Evolutionary conservation across 2,888 invertebrate species (phyloP).

Genomic region (Halocaridina rubra): DNA sequence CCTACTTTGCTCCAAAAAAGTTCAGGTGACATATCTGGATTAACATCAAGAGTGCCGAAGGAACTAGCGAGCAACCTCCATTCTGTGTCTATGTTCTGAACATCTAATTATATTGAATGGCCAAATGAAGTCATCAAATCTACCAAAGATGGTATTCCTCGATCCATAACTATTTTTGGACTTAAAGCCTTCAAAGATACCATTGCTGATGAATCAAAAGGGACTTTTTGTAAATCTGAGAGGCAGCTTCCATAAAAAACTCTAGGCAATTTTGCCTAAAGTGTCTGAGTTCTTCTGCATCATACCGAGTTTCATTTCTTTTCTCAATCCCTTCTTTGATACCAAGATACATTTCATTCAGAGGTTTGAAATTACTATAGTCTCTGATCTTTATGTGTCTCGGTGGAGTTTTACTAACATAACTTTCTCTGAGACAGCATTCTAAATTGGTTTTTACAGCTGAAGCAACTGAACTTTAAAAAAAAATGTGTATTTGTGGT

Average conservation of each 20-base stretch:
- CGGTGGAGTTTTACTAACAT: not conserved
- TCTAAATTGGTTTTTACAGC: not conserved
- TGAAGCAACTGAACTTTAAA: not conserved
- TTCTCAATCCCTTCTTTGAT: not conserved
- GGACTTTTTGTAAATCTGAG: not conserved
- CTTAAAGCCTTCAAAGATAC: not conserved
- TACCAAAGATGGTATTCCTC: not conserved
- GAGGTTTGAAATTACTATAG: not conserved
- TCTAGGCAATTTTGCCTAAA: not conserved
- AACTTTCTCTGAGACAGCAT: not conserved
- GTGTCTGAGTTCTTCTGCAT: not conserved
- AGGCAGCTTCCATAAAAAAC: slow-evolving; percentile 7
- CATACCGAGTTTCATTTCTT: not conserved
- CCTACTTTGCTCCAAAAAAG: not conserved
- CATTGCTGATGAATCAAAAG: not conserved
- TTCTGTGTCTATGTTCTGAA: not conserved
- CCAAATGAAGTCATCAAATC: not conserved
- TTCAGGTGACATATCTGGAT: not conserved
- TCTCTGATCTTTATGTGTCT: not conserved
- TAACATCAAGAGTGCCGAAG: not conserved
- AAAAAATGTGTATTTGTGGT: not conserved
- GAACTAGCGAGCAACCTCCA: not conserved
- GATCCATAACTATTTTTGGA: slow-evolving; percentile 10
- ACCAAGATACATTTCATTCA: not conserved
- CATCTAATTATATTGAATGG: not conserved